Conservation (phyloP, 1,140 invertebrate species). For the Philaenus spumarius region DNA sequence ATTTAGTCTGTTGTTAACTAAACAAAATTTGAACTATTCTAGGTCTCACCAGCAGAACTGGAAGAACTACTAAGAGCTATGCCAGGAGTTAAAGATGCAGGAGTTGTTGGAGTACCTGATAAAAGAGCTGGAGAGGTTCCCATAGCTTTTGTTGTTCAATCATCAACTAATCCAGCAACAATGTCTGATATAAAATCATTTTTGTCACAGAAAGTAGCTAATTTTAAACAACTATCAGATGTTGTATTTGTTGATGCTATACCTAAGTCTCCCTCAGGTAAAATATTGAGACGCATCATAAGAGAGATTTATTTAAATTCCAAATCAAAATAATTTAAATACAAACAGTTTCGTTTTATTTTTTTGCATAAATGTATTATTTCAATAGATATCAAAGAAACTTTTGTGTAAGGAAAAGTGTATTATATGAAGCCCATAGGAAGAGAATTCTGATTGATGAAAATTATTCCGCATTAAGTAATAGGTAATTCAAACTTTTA, state of each 20-base stretch:
- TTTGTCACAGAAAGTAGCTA: slow-evolving; percentile 50
- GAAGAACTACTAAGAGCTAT: slow-evolving; percentile 72
- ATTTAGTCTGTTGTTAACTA: no score
- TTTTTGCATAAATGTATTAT: no score
- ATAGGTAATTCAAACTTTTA: no score
- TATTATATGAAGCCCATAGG: no score
- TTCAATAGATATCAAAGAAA: no score
- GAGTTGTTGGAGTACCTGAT: slow-evolving; percentile 76
- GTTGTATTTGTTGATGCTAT: slow-evolving; percentile 60
- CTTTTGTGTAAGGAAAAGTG: no score
- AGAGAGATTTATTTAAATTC: slow-evolving; percentile 33
- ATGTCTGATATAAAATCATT: slow-evolving; percentile 47
- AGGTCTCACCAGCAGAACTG: slow-evolving; percentile 84
- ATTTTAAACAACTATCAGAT: slow-evolving; percentile 61
- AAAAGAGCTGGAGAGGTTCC: slow-evolving; percentile 65
- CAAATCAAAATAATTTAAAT: no score
- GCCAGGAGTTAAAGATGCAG: slow-evolving; percentile 67
- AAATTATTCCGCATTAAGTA: no score
- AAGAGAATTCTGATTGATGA: no score
- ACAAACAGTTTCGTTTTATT: no score
- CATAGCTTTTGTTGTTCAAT: slow-evolving; percentile 57
- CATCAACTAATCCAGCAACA: slow-evolving; percentile 40
- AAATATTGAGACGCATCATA: slow-evolving; percentile 60
- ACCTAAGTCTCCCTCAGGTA: slow-evolving; percentile 66
- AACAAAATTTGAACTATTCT: no score